Base-by-base conservation (phyloP, 2,797 vertebrate genomes). In the Lacerta viridis region DNA sequence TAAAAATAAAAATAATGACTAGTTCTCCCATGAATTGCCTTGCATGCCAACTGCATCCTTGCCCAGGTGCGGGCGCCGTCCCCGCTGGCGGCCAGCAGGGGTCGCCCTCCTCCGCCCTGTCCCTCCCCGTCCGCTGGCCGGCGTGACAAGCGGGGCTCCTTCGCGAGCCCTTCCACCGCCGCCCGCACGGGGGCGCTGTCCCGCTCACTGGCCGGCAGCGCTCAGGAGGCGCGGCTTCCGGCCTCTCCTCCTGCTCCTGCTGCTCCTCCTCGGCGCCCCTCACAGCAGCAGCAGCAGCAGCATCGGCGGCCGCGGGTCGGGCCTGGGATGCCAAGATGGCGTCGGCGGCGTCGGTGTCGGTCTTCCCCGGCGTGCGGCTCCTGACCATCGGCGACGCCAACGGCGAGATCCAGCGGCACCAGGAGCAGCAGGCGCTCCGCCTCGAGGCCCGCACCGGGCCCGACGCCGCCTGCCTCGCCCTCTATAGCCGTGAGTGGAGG, bases 321-420 rank as follows among this genome's bases (percentile, higher is more conserved):
- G 86, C 93, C 61, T 92, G 96, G 95, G 97, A 96, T 97, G 97
- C 97, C 97, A 98, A 98, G 97, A 98, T 98, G 98, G 96, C 97
- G 97, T 59, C 84, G 82, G 96, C 97, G 97, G 74, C 84, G 82
- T 97, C 98, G 96, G 98, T 98, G 98, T 98, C 98, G 92, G 98
- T 99, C 97, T 99, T 98, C 95, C 96, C 97, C 96, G 98, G 98
- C 97, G 98, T 99, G 98, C 98, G 98, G 96, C 98, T 99, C 94
- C 98, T 99, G 95, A 98, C 98, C 90, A 98, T 99, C 92, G 98
- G 98, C 97, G 98, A 99, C 97, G 98, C 98, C 83, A 99, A 99
- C 90, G 98, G 98, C 97, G 98, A 99, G 96, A 99, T 99, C 92
- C 98, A 99, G 97, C 97, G 98, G 92, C 98, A 99, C 96, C 98